phyloP scores from a whole-genome alignment of 92 coral and sea anemone species.

The Epizoanthus ramosus region DNA sequence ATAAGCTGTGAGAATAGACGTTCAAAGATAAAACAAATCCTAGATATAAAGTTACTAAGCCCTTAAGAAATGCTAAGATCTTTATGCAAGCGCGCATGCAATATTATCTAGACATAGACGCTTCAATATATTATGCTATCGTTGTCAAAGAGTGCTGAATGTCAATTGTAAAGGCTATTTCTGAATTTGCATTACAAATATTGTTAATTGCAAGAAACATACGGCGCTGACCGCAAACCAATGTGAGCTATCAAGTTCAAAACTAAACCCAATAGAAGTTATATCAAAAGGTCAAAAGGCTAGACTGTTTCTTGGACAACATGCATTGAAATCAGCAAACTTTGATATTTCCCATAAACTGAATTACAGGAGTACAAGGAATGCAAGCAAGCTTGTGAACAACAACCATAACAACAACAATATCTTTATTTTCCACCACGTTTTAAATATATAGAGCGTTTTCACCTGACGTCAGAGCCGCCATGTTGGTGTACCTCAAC shows the following conservation, averaged over 20 bases:
- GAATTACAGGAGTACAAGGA: too few species aligned
- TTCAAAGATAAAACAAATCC: not conserved
- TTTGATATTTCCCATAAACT: too few species aligned
- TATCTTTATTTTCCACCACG: too few species aligned
- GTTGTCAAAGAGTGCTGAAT: not conserved
- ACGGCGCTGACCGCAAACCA: not conserved
- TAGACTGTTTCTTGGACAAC: not conserved
- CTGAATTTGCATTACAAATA: conserved; percentile 5
- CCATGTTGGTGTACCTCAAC: too few species aligned
- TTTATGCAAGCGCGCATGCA: too few species aligned
- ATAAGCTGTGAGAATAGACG: conserved; percentile 61
- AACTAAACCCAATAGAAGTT: not conserved
- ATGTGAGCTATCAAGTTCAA: not conserved
- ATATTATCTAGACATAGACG: not conserved
- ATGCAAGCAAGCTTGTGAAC: too few species aligned
- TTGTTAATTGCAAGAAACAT: not conserved
- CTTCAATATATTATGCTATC: not conserved
- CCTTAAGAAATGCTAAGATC: not conserved
- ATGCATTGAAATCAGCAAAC: not conserved
- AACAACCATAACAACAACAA: too few species aligned
- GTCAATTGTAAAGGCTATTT: not conserved
- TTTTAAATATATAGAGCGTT: too few species aligned
- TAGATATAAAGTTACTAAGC: too few species aligned
- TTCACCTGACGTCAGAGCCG: too few species aligned
- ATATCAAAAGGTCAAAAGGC: not conserved